Evolutionary conservation across 2,113 vertebrate species (phyloP), one percentile per base, ranked within the genome.

Genomic region (Siniperca knerii): DNA sequence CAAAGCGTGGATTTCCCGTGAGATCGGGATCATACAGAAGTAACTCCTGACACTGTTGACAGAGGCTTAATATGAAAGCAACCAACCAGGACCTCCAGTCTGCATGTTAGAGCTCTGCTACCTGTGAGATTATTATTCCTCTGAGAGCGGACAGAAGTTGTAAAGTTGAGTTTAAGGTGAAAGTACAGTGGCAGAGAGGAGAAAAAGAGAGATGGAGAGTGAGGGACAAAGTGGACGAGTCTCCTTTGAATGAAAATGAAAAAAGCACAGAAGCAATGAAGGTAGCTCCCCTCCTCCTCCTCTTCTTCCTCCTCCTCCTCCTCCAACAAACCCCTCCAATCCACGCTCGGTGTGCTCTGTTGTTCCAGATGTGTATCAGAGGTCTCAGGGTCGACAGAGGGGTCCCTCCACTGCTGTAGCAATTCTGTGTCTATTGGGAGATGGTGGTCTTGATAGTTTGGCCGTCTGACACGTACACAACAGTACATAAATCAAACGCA

Each of bases 401-500:
- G 93, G 95, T 92, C 90, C 90, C 86, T 73, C 69, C 81, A 55
- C 87, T 64, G 92, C 93, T 94, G 93, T 95, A 92, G 89, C 91
- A 55, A 91, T 92, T 87, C 89, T 92, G 35, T 94, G 92, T 96
- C 92, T 94, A 93, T 77, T 88, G 95, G 92, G 88, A 96, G 95
- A 96, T 96, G 89, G 91, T 95, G 92, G 88, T 95, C 89, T 78
- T 35, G 96, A 96, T 96, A 96, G 90, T 86, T 70, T 42, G 55
- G 85, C 89, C 75, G 81, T 62, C 84, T 95, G 94, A 95, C 94
- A 95, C 67, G 80, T 85, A 94, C 93, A 95, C 94, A 95, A 93
- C 92, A 88, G 94, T 91, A 94, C 95, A 96, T 96, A 96, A 96
- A 96, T 96, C 95, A 96, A 94, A 92, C 74, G 62, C 92, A 90